Conservation (phyloP, 2,888 invertebrate genomes). For the Ferrisia virgata region DNA sequence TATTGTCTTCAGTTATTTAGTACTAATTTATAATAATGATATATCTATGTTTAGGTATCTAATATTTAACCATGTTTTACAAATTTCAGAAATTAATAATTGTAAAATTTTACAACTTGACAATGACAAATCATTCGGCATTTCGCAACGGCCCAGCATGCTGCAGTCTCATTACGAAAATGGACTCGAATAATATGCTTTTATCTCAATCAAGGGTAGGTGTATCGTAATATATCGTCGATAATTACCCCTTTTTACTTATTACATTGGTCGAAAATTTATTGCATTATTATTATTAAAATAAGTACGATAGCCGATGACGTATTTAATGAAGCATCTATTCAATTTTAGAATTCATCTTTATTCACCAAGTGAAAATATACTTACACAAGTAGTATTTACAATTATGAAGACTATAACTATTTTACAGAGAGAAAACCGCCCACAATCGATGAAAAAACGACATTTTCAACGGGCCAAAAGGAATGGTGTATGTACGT, state of each 20-base stretch:
- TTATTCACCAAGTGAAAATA: neutral
- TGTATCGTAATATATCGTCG: neutral
- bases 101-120: neutral
- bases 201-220: neutral
- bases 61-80: neutral
- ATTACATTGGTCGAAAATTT: neutral
- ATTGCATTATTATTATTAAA: neutral
- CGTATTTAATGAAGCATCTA: neutral
- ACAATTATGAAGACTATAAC: neutral
- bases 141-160: neutral
- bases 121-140: slow-evolving; percentile 3
- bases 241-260: neutral
- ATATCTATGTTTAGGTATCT: neutral
- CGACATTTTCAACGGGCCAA: neutral
- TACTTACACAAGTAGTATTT: neutral
- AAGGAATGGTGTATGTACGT: neutral
- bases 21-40: neutral
- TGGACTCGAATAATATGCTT: neutral
- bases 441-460: neutral
- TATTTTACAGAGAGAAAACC: neutral
- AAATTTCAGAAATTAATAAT: slow-evolving; percentile 8
- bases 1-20: neutral
- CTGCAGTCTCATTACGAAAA: neutral
- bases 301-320: neutral
- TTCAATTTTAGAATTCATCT: neutral